Conservation (phyloP, 2,797 vertebrate species). For the Iguana delicatissima region DNA sequence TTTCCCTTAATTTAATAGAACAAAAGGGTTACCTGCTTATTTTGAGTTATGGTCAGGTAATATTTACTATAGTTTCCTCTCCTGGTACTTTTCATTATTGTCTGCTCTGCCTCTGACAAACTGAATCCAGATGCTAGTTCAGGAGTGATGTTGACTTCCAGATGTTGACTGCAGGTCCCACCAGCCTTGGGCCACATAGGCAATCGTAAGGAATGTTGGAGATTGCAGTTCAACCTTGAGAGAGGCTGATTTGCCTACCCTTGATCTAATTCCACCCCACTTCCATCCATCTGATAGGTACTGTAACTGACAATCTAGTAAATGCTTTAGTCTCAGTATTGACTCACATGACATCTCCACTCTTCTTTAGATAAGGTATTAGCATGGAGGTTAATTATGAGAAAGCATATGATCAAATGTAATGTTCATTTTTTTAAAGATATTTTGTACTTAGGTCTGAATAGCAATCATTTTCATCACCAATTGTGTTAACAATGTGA, state of each 20-base stretch:
- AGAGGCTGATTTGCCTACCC: no score
- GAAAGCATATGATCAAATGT: neutral
- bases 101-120: neutral
- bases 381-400: neutral
- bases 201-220: no score
- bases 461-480: neutral
- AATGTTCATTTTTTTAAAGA: no score
- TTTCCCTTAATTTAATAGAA: neutral
- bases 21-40: no score
- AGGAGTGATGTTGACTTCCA: no score
- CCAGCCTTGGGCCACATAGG: no score
- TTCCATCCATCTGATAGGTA: neutral
- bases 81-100: neutral
- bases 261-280: neutral
- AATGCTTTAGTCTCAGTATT: neutral
- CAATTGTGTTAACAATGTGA: neutral
- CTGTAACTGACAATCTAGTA: neutral
- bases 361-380: neutral
- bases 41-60: neutral
- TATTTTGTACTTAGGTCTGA: neutral
- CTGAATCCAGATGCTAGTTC: neutral
- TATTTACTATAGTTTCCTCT: neutral
- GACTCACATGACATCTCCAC: neutral
- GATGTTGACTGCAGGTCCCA: no score
- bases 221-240: no score